Base-by-base conservation (phyloP, 2,888 invertebrate species). In the Entomobrya multifasciata region DNA sequence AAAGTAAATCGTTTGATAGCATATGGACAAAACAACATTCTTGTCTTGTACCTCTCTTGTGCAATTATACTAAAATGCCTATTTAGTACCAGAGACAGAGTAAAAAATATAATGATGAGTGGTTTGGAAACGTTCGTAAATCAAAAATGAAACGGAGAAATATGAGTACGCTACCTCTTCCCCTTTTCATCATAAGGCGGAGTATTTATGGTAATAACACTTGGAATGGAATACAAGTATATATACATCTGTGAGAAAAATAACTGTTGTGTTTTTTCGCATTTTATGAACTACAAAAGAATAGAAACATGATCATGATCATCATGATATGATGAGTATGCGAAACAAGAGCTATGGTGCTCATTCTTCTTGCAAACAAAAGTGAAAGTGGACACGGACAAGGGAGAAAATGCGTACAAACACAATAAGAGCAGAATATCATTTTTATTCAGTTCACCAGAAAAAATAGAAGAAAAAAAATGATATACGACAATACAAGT, bases 91-190 rank as follows among this genome's bases (percentile, higher is more conserved):
- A 47, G 20, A 44, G 47, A 36, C n/a, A 70, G 11, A 65, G 11
- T 30, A n/a, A 49, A 62, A 52, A 20, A 60, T 62, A 60, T 41
- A 27, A 81, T 72, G 74, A 83, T 76, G 82, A 76, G 82, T 83
- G 74, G 74, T 74, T 49, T 55, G 30, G 77, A 83, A 41, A 52
- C 6, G 52, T 55, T 20, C 65, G 77, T 83, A 83, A 83, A 83
- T 83, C 83, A 83, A 83, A n/a, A n/a, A 52, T 36, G 5, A 80
- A 62, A 8, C n/a, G 25, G 60, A 65, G 60, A 82, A 70, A 81
- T 62, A 70, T 27, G 57, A 62, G 41, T 3, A 6, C 11, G 17
- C 17, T 30, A 65, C 36, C n/a, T 5, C n/a, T 65, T 17, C 36
- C 17, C 8, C 30, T 8, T n/a, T 65, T 30, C 65, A n/a, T 17